Percentiles rank a stretch among this genome's conserved stretches.
Evolutionary conservation across 1,140 invertebrate genomes (phyloP).

Genomic region (Penaeus japonicus): DNA sequence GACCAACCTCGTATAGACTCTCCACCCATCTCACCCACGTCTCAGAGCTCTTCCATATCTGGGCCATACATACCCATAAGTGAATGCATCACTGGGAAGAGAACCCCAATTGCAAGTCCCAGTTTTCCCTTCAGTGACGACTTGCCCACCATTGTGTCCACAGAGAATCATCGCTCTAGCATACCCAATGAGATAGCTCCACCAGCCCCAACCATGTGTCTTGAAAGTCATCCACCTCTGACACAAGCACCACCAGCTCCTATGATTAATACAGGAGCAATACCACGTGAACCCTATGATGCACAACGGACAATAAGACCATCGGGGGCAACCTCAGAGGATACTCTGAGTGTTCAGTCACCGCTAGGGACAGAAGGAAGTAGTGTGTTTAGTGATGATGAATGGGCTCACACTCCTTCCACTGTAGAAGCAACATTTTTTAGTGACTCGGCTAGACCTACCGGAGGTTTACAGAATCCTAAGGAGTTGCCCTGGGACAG

Average conservation of each 20-base stretch:
- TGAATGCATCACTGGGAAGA: slow-evolving; percentile 84
- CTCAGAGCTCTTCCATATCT: slow-evolving; percentile 59
- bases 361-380: slow-evolving; percentile 40
- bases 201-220: slow-evolving; percentile 34
- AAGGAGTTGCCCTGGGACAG: slow-evolving; percentile 29
- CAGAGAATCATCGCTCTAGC: slow-evolving; percentile 36
- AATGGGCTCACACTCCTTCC: slow-evolving; percentile 9
- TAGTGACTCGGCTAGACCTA: slow-evolving; percentile 27
- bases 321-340: slow-evolving; percentile 40
- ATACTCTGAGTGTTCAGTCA: slow-evolving; percentile 39
- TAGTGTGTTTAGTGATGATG: slow-evolving; percentile 50
- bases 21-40: slow-evolving; percentile 63
- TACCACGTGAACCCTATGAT: slow-evolving; percentile 44
- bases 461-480: background rate
- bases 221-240: slow-evolving; percentile 39
- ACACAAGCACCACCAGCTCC: slow-evolving; percentile 34
- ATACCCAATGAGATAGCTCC: slow-evolving; percentile 56
- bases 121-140: slow-evolving; percentile 39
- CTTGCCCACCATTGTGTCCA: background rate
- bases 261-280: slow-evolving; percentile 42
- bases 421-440: slow-evolving; percentile 40
- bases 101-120: slow-evolving; percentile 64
- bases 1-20: slow-evolving; percentile 60
- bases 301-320: slow-evolving; percentile 23
- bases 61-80: slow-evolving; percentile 71